Conservation (phyloP, 2,888 invertebrate species). For the Pyralis farinalis region DNA sequence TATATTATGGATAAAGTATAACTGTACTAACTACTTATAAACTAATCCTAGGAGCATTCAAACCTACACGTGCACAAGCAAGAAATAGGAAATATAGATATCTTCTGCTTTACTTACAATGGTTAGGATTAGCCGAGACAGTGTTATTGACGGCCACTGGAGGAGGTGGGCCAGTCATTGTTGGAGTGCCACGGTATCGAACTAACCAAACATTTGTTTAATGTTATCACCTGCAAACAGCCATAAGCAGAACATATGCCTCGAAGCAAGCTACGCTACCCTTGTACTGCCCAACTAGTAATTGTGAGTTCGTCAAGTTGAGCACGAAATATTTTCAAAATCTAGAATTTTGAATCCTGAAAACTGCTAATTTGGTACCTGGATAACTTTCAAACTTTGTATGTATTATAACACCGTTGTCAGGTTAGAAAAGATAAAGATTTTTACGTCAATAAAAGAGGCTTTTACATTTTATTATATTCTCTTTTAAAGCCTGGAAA, state of each 20-base stretch:
- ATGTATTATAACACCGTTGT: no score
- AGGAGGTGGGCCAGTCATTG: slow-evolving; percentile 30
- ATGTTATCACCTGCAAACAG: slow-evolving; percentile 79
- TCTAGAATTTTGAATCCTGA: no score
- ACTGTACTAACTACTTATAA: no score
- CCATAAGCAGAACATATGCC: slow-evolving; percentile 67
- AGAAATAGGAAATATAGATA: slow-evolving; percentile 9
- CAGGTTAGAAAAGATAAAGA: no score
- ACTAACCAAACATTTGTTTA: slow-evolving; percentile 79
- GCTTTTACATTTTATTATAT: no score
- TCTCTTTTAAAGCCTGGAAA: no score
- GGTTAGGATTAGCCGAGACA: slow-evolving; percentile 44
- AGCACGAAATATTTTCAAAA: slow-evolving; percentile 8
- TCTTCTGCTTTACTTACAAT: slow-evolving; percentile 52
- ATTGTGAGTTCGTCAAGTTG: slow-evolving; percentile 14
- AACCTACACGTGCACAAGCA: slow-evolving; percentile 19
- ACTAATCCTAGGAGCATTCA: background rate
- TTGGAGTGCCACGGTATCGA: slow-evolving; percentile 69
- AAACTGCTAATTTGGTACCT: no score
- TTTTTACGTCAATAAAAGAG: no score
- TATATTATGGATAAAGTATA: no score
- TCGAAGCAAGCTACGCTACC: slow-evolving; percentile 53
- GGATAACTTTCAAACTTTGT: no score
- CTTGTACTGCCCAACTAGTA: slow-evolving; percentile 21
- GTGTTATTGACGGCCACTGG: slow-evolving; percentile 43